Base-by-base conservation (phyloP, 1,140 invertebrate genomes). In the Bombus terrestris region DNA sequence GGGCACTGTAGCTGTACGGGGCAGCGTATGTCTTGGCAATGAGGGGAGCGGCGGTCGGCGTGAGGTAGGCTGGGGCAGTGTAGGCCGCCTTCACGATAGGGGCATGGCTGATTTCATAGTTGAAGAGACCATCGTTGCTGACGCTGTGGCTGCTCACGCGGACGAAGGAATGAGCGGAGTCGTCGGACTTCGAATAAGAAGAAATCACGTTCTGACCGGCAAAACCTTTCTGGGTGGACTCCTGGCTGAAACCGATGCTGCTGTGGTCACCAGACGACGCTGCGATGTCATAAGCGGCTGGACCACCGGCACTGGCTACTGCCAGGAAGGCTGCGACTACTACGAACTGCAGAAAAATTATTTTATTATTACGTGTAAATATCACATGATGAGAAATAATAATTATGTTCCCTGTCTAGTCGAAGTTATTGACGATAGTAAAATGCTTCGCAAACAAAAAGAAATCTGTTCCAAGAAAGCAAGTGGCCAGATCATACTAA, bases 221-320 rank as follows among this genome's bases (percentile, higher is more conserved):
- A 85, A 94, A 95, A 12, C 96, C 95, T 90, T 96, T 96, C 37
- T 96, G 94, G n/a, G 96, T 96, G n/a, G 95, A 95, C 87, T 96
- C 95, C 85, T 96, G 95, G 75, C 94, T 95, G 86, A 93, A 94
- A 71, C 95, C 96, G 47, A 96, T 93, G 83, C 94, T 95, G 57
- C 92, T 94, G 74, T 94, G 93, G 73, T 95, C 95, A 6, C 92
- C 93, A 57, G 95, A 94, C 53, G 95, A 92, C 1, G 95, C 94
- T 3, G 93, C 94, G 77, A 96, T 96, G 77, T 94, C 94, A 85
- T 96, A 96, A 62, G 95, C 95, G 9, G 95, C 95, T 37, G 95
- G 95, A 1, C 95, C 95, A 62, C 95, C 95, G 32, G 93, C 95
- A 3, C 82, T 81, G 59, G 92, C 93, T 39, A 92, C 81, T 66